A percentile compares a stretch with the other conserved stretches of the same genome.
phyloP scores from a whole-genome alignment of 2,888 invertebrate species.

The Drosophila conformis region DNA sequence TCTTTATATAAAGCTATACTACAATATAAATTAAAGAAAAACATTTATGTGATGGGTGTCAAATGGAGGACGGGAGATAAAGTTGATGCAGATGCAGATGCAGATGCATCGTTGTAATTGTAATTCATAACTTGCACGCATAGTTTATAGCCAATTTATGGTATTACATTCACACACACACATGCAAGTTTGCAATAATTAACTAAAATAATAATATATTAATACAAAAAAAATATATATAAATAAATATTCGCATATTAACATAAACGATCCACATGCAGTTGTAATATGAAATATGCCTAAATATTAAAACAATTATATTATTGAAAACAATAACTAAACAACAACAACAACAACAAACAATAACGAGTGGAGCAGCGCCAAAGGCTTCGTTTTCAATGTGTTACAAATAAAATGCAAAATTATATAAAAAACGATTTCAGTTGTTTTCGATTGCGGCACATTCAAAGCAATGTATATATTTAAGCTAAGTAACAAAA shows the following conservation, averaged over 20 bases:
- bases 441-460: conserved; percentile 6
- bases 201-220: conserved; percentile 20
- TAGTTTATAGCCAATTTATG: conserved; percentile 44
- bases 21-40: conserved; percentile 21
- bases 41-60: conserved; percentile 35
- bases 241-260: conserved; percentile 39
- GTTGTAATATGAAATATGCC: conserved; percentile 55
- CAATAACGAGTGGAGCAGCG: conserved; percentile 59
- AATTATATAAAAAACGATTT: conserved; percentile 25
- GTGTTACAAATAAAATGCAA: conserved; percentile 73
- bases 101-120: conserved; percentile 34
- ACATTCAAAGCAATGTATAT: conserved; percentile 14
- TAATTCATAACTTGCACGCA: conserved; percentile 36
- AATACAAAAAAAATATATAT: not conserved
- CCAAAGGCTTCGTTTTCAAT: conserved; percentile 77
- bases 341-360: conserved; percentile 18
- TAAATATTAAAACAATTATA: conserved; percentile 45
- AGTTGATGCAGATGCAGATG: not conserved
- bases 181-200: conserved; percentile 25
- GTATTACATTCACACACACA: conserved; percentile 42
- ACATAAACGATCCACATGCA: conserved; percentile 44
- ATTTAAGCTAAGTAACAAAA: conserved; percentile 35
- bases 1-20: conserved; percentile 22
- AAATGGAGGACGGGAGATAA: conserved; percentile 1
- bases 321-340: conserved; percentile 39